Base-by-base conservation (phyloP, 1,140 invertebrate genomes). In the Muscidifurax raptorellus region DNA sequence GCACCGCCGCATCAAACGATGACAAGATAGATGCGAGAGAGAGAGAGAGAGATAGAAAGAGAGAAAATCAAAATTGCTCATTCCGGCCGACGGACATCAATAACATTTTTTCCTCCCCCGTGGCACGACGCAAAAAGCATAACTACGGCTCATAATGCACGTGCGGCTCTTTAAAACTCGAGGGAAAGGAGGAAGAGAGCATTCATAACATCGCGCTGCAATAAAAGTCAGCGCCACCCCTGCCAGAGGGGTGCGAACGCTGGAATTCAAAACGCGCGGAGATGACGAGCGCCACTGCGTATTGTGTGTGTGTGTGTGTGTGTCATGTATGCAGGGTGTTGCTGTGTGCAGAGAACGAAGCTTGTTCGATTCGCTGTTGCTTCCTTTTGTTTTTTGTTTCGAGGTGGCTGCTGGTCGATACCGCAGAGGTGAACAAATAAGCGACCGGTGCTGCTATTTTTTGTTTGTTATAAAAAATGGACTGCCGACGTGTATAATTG, bases 181-280 rank as follows among this genome's bases (percentile, higher is more conserved):
- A 84, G 67, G 78, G 85, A 84, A 59, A 72, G 83, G 66, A 40
- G 84, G 59, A 28, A 40, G 64, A n/a, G 64, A 69, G 77, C 87
- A 87, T 88, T 88, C 86, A 88, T 88, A 88, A 88, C 84, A 85
- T 87, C 84, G 25, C 82, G 83, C 52, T 84, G 83, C 85, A 88
- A 88, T 88, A 88, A 88, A 88, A 88, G 88, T 88, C 88, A 88
- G 77, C 76, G 82, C 32, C 66, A 59, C 22, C 25, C 25, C 22
- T 10, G 22, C 0, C 13, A 15, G n/a, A n/a, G 66, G 28, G 66
- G 66, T 52, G 52, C 40, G 25, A 47, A 85, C 80, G 74, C 74
- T 78, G 80, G 84, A 85, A 85, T 85, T 85, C 80, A 85, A 85
- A 85, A 82, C 75, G 75, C 80, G 84, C 75, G 36, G 44, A 72